These are phyloP conservation scores for Eupithecia abbreviata DNA, from an alignment of 2,888 invertebrate genomes.

Conservation along the genomic window DNA sequence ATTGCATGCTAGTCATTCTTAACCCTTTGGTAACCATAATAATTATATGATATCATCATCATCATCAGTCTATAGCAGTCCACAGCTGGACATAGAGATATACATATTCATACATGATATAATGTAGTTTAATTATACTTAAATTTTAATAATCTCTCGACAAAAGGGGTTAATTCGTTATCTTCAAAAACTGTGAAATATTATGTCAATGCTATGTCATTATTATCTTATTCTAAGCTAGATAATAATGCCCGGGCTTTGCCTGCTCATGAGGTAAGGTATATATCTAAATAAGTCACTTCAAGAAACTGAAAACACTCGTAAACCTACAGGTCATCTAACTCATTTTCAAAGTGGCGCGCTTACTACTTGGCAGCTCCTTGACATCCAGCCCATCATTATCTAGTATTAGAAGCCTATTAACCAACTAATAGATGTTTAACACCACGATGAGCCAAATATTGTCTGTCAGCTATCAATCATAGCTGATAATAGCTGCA, in stretches of 20 bases:
- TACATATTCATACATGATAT: too few species aligned
- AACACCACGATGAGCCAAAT: constrained; percentile 23
- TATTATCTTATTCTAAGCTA: too few species aligned
- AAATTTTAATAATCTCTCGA: not conserved
- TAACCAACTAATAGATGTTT: constrained; percentile 26
- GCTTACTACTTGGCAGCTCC: not conserved
- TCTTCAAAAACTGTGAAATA: not conserved
- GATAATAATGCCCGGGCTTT: too few species aligned
- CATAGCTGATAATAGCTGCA: constrained; percentile 55
- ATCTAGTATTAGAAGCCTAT: constrained; percentile 15
- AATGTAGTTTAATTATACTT: too few species aligned
- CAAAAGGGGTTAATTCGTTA: not conserved
- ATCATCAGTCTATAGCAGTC: too few species aligned
- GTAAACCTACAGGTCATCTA: not conserved
- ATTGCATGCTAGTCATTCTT: not conserved
- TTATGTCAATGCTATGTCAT: too few species aligned
- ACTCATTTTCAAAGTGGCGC: not conserved
- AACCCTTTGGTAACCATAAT: not conserved
- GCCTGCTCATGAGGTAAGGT: not conserved
- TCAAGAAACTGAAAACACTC: not conserved
- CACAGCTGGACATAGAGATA: too few species aligned
- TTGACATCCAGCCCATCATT: constrained; percentile 2
- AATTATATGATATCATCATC: too few species aligned
- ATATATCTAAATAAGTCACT: not conserved
- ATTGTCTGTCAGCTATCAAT: constrained; percentile 46